A percentile compares a stretch with the other conserved stretches of the same genome.
These are phyloP conservation scores for Malaclemys terrapin DNA, from an alignment of 2,113 vertebrate species.

Conservation along the genomic window DNA sequence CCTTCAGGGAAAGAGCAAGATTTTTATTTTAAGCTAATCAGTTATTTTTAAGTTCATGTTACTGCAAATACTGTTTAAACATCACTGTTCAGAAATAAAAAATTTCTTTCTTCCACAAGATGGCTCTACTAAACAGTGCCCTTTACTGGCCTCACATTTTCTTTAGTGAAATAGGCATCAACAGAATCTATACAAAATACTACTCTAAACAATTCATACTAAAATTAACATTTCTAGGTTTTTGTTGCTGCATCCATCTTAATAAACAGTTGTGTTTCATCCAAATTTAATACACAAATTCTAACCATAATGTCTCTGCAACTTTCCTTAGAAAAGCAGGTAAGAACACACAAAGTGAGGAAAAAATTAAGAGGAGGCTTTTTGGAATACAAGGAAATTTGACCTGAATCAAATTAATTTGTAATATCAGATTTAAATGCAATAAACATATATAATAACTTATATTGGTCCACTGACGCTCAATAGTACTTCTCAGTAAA, in stretches of 20 bases:
- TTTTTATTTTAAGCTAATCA: background rate
- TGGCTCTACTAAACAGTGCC: constrained; percentile 60
- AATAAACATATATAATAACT: background rate
- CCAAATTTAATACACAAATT: background rate
- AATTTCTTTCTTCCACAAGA: constrained; percentile 61
- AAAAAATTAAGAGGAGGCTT: background rate
- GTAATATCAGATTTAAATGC: background rate
- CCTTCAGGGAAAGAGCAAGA: background rate
- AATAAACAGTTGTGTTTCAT: background rate
- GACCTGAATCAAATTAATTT: background rate
- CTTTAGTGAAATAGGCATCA: background rate
- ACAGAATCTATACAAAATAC: background rate
- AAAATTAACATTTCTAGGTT: background rate
- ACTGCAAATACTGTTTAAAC: background rate
- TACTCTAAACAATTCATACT: background rate
- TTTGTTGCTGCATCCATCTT: background rate
- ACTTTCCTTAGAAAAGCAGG: background rate
- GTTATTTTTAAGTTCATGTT: background rate
- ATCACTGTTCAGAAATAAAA: background rate
- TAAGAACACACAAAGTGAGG: background rate
- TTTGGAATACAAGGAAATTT: background rate
- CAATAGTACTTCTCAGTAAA: background rate
- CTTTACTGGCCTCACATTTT: background rate
- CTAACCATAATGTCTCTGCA: background rate
- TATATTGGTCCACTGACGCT: background rate